Base-by-base conservation (phyloP, 2,888 invertebrate species). In the Ectemnius lituratus region DNA sequence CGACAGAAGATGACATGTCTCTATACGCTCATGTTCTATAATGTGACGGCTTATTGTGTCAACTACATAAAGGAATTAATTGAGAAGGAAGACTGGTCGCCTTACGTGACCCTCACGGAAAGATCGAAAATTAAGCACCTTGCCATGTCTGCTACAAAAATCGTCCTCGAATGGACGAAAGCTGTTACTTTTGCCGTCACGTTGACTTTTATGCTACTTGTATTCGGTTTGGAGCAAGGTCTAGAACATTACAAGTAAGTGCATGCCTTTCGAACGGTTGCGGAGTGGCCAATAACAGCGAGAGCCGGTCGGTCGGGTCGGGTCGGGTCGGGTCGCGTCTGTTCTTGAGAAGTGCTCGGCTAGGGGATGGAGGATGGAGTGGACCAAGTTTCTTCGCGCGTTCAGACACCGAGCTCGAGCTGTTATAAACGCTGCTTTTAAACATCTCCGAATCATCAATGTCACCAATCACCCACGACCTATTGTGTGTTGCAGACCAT, bases 1-100 rank as follows among this genome's bases (percentile, higher is more conserved):
- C 81, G 89, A 84, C 88, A 91, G 79, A 90, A 92, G 83, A 92
- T 95, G 56, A 95, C 95, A 0, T 94, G 94, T 58, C 92, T 96
- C 27, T 96, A 96, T 90, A 95, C 95, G 0, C 92, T 96, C 18
- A 95, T 96, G 94, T 96, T 96, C 91, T 96, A 95, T 92, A 96
- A 96, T 90, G 96, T 96, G 6, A 92, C 95, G 78, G 94, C 96
- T 0, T 96, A 96, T 91, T 95, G 95, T 84, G 94, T 95, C 13
- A 93, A 94, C 81, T 96, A 96, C 91, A 94, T 95, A 23, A 94
- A 94, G 76, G 95, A 95, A 87, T 92, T 95, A 6, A 92, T 94
- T 79, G 94, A 94, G 82, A 95, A 95, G 86, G 94, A 95, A 88
- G 94, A 95, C 90, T 96, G 95, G 95, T 94, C 95, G 0, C 94